Evolutionary conservation across 2,113 vertebrate genomes (phyloP).

Genomic region (Periophthalmodon schlosseri): DNA sequence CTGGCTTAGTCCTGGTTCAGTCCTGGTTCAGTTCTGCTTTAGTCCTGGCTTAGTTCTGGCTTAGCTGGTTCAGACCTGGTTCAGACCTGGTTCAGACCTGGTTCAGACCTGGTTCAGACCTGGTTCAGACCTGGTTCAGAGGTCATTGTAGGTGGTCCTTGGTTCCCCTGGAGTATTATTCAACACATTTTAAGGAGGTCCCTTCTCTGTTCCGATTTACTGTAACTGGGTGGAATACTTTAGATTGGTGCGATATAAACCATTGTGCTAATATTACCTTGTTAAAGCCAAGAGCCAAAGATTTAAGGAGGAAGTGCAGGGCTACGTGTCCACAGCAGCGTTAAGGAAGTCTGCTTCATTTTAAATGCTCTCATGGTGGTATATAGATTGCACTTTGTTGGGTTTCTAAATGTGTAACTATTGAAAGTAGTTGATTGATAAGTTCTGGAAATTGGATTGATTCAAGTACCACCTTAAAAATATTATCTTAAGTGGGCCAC

Average conservation of each 20-base stretch:
- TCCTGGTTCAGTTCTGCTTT: too few relatives aligned
- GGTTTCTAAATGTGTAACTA: neutral
- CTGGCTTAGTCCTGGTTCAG: too few relatives aligned
- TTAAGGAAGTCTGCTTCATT: neutral
- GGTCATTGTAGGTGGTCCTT: constrained; percentile 2
- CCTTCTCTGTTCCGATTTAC: neutral
- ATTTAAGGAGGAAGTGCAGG: neutral
- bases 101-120: too few relatives aligned
- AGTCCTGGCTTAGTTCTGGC: too few relatives aligned
- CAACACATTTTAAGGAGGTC: neutral
- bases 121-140: neutral
- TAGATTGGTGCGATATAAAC: neutral
- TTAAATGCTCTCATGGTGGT: neutral
- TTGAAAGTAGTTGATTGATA: too few relatives aligned
- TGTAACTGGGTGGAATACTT: neutral
- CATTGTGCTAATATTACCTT: neutral
- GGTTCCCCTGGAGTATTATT: too few relatives aligned
- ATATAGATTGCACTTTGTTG: neutral
- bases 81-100: too few relatives aligned
- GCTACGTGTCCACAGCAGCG: neutral
- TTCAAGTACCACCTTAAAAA: too few relatives aligned
- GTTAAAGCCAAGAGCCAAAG: neutral
- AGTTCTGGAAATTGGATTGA: too few relatives aligned
- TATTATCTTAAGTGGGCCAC: too few relatives aligned
- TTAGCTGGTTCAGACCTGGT: too few relatives aligned